Evolutionary conservation across 2,113 vertebrate species (phyloP).

Genomic region (Bujurquina vittata): DNA sequence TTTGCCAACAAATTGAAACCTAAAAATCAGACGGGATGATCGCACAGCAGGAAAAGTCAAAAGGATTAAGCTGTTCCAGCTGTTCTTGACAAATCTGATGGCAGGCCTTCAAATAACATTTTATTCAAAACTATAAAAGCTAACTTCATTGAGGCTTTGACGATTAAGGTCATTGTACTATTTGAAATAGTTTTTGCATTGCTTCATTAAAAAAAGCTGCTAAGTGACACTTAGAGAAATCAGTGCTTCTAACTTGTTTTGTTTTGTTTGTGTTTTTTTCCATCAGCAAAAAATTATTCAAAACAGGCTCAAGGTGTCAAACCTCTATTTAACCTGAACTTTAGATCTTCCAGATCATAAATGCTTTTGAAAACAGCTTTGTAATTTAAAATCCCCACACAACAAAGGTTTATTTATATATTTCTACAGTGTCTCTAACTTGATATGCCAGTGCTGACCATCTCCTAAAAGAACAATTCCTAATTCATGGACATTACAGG

Average conservation of each 20-base stretch:
- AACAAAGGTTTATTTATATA: slow-evolving; percentile 40
- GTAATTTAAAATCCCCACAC: slow-evolving; percentile 55
- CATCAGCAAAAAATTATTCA: slow-evolving; percentile 22
- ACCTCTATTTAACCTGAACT: slow-evolving; percentile 51
- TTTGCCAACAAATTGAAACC: background rate
- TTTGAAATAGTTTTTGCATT: background rate
- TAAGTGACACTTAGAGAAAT: background rate
- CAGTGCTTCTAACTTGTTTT: background rate
- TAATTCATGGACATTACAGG: slow-evolving; percentile 65
- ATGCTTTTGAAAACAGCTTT: slow-evolving; percentile 32
- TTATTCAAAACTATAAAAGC: background rate
- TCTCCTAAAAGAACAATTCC: slow-evolving; percentile 48
- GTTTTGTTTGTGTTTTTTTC: background rate
- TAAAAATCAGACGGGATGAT: background rate
- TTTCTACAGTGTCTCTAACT: slow-evolving; percentile 21
- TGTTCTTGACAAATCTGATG: background rate
- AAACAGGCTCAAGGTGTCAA: slow-evolving; percentile 37
- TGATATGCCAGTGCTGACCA: slow-evolving; percentile 20
- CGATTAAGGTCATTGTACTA: background rate
- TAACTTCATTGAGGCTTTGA: background rate
- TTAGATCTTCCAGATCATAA: slow-evolving; percentile 45
- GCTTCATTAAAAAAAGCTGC: background rate
- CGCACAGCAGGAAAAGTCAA: background rate
- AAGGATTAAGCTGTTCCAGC: background rate
- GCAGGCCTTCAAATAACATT: background rate